phyloP scores from a whole-genome alignment of 2,797 vertebrate genomes.

The Melanotaenia boesemani region DNA sequence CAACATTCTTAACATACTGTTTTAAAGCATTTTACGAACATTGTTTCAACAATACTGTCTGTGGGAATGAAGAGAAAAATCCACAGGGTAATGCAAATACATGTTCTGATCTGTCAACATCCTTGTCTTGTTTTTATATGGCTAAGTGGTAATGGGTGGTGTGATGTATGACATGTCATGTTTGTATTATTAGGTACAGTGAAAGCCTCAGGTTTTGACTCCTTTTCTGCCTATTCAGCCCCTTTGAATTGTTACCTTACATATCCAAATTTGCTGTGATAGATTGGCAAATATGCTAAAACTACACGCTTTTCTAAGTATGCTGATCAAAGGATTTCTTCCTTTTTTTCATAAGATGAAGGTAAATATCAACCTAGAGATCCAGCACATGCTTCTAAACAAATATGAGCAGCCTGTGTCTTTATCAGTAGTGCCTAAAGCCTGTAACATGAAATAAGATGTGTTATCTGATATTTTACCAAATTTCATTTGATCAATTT shows the following conservation, averaged over 20 bases:
- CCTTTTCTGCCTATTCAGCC: constrained; percentile 96
- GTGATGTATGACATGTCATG: constrained; percentile 94
- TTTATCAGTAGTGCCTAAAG: not conserved
- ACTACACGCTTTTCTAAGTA: constrained; percentile 81
- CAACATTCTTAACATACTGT: constrained; percentile 18
- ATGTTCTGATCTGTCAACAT: constrained; percentile 75
- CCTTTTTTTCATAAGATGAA: constrained; percentile 29
- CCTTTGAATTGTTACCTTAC: constrained; percentile 93
- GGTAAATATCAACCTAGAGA: constrained; percentile 33
- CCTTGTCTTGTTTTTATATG: constrained; percentile 74
- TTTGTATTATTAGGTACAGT: constrained; percentile 86
- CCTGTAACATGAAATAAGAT: not conserved
- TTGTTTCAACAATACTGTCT: constrained; percentile 38
- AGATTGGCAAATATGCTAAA: constrained; percentile 88
- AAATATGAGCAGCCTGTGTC: not conserved
- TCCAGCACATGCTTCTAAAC: constrained; percentile 4
- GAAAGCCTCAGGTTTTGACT: constrained; percentile 84
- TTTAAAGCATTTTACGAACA: constrained; percentile 42
- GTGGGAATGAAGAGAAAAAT: constrained; percentile 63
- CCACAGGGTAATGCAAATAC: constrained; percentile 71
- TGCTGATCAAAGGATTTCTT: constrained; percentile 59
- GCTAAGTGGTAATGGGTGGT: constrained; percentile 85
- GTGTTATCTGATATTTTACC: not conserved
- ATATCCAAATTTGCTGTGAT: constrained; percentile 92
- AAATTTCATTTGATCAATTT: not conserved